phyloP scores from a whole-genome alignment of 2,888 invertebrate species.

The Drosophila anomalata region DNA sequence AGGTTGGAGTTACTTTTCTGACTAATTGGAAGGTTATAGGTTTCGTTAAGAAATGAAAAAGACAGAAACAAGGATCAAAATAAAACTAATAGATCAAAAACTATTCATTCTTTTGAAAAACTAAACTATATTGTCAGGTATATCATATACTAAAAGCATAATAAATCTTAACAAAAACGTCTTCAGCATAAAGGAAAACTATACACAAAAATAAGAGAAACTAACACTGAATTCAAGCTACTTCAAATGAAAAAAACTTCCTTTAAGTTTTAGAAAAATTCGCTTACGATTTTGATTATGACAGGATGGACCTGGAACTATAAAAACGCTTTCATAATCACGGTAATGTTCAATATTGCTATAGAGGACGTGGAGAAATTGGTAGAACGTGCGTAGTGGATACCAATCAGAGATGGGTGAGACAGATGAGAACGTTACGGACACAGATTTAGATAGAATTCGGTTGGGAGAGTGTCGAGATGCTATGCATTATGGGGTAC shows the following conservation, averaged over 20 bases:
- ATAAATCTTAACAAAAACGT: no score
- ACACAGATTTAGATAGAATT: slow-evolving; percentile 18
- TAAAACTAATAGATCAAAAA: not conserved
- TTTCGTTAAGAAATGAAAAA: not conserved
- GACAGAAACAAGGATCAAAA: not conserved
- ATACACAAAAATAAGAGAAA: not conserved
- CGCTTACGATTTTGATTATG: slow-evolving; percentile 87
- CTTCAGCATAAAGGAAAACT: not conserved
- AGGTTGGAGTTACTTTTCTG: not conserved
- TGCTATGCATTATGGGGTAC: slow-evolving; percentile 82
- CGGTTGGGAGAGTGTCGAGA: not conserved
- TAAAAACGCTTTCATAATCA: slow-evolving; percentile 91
- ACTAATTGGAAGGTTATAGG: not conserved
- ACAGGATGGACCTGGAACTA: slow-evolving; percentile 88
- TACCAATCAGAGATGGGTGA: slow-evolving; percentile 53
- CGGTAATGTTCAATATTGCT: slow-evolving; percentile 87
- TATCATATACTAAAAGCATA: not conserved
- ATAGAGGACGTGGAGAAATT: slow-evolving; percentile 34
- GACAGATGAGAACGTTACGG: slow-evolving; percentile 30
- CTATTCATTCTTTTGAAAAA: not conserved
- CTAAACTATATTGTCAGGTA: not conserved
- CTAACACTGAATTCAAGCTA: slow-evolving; percentile 16
- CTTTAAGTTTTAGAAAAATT: slow-evolving; percentile 44
- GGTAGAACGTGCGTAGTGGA: slow-evolving; percentile 46
- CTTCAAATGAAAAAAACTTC: slow-evolving; percentile 29